Conservation (phyloP, 2,888 invertebrate species). For the Cephonodes hylas region DNA sequence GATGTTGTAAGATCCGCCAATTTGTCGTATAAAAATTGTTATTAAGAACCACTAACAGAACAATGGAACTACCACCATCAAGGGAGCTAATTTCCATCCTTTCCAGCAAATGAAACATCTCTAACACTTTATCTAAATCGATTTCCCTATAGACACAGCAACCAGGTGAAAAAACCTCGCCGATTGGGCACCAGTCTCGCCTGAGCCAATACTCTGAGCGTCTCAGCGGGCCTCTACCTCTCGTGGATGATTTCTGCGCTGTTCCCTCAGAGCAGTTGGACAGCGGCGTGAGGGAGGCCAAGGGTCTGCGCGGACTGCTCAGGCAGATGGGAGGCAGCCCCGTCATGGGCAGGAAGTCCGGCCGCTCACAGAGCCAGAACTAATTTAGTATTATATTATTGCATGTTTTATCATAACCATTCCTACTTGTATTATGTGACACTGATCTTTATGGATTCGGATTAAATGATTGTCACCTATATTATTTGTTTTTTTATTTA, state of each 20-base stretch:
- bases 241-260: slow-evolving; percentile 95
- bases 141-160: slow-evolving; percentile 36
- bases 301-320: slow-evolving; percentile 88
- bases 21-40: no score
- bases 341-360: slow-evolving; percentile 86
- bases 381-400: slow-evolving; percentile 28
- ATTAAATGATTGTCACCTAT: not conserved
- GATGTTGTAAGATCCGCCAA: no score
- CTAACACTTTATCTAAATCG: not conserved
- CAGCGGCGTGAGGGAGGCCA: slow-evolving; percentile 83
- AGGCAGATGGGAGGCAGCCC: slow-evolving; percentile 93
- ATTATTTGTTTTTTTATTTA: no score
- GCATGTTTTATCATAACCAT: not conserved
- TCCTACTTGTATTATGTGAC: not conserved
- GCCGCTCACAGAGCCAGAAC: slow-evolving; percentile 74
- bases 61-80: no score
- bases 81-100: no score
- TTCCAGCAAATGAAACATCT: no score
- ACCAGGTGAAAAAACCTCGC: slow-evolving; percentile 64
- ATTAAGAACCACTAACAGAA: no score
- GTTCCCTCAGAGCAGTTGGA: slow-evolving; percentile 89
- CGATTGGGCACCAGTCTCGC: slow-evolving; percentile 82
- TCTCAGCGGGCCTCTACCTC: slow-evolving; percentile 84
- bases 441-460: not conserved
- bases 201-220: slow-evolving; percentile 82